Evolutionary conservation across 2,113 vertebrate species (phyloP).

Genomic region (Osmerus eperlanus): DNA sequence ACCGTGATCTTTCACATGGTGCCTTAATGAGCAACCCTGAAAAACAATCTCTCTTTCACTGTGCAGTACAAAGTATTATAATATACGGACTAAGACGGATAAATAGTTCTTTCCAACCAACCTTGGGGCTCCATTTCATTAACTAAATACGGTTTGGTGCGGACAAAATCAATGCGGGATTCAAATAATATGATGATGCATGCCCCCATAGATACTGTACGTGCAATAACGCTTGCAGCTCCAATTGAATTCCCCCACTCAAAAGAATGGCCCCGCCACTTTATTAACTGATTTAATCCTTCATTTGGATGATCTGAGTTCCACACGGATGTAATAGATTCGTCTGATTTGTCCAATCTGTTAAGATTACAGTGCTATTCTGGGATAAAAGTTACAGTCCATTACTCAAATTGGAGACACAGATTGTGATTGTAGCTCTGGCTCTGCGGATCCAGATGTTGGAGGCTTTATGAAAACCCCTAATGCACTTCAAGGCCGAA

Average conservation of each 20-base stretch:
- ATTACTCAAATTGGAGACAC: constrained; percentile 66
- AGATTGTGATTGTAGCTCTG: constrained; percentile 53
- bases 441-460: constrained; percentile 55
- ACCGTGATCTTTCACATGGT: not conserved
- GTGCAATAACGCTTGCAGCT: not conserved
- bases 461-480: constrained; percentile 58
- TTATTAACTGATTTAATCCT: constrained; percentile 36
- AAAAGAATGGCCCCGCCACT: constrained; percentile 7
- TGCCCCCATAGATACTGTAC: not conserved
- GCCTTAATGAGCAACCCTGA: constrained; percentile 30
- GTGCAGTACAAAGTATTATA: not conserved
- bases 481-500: not conserved
- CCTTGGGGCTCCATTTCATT: constrained; percentile 19
- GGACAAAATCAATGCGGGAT: constrained; percentile 5
- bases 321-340: constrained; percentile 37
- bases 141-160: constrained; percentile 1
- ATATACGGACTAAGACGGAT: not conserved
- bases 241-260: constrained; percentile 9
- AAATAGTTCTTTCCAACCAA: not conserved
- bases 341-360: constrained; percentile 36
- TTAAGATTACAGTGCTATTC: constrained; percentile 42
- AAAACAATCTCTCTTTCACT: not conserved
- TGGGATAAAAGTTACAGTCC: constrained; percentile 44
- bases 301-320: constrained; percentile 17
- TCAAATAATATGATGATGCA: constrained; percentile 17